A percentile compares a stretch with the other conserved stretches of the same genome.
Evolutionary conservation across 2,113 vertebrate species (phyloP).

Genomic region (Xyrauchen texanus): DNA sequence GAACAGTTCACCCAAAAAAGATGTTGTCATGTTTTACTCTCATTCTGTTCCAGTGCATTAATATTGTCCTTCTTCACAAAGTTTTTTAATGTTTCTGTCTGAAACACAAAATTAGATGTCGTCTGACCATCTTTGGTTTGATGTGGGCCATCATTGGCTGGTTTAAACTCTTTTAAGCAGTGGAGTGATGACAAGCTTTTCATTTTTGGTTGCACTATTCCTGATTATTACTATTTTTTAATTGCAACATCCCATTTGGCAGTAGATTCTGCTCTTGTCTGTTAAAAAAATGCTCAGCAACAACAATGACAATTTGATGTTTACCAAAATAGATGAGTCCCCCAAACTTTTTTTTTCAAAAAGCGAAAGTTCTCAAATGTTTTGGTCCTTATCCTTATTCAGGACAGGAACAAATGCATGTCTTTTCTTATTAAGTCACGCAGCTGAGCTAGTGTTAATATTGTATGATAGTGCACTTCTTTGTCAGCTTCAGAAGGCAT

Average conservation of each 20-base stretch:
- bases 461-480: conserved; percentile 23
- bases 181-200: no score
- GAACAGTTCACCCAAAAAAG: background rate
- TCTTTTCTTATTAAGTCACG: background rate
- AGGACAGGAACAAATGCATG: background rate
- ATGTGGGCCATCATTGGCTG: no score
- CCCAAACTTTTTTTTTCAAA: conserved; percentile 2
- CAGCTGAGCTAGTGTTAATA: conserved; percentile 19
- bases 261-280: background rate
- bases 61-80: no score
- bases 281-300: background rate
- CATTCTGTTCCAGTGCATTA: no score
- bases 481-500: background rate
- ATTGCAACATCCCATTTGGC: no score
- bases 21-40: no score
- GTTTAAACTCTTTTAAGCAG: no score
- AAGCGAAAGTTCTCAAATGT: background rate
- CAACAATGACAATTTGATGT: background rate
- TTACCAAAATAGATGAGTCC: background rate
- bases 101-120: no score
- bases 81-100: no score
- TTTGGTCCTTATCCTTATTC: background rate
- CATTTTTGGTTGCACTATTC: no score
- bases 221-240: no score
- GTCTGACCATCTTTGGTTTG: no score